Evolutionary conservation across 1,140 invertebrate species (phyloP), one percentile per base, ranked within the genome.

Genomic region (Rhysida immarginata): DNA sequence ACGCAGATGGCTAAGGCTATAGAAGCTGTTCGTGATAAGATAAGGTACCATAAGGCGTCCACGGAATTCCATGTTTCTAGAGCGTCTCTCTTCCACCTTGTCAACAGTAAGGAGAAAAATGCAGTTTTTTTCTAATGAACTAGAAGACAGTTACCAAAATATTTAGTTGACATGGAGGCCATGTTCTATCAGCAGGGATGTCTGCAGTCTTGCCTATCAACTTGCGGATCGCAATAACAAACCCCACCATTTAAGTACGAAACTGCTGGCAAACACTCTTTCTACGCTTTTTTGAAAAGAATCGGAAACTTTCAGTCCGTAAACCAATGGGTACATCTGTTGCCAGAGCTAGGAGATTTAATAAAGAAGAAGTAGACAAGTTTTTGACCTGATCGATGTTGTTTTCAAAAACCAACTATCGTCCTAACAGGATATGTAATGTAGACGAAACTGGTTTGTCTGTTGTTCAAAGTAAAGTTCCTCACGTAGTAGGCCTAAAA

Each of bases 141-240:
- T 26, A 53, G 29, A 35, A 35, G 29, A 26, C 26, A 53, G 52
- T 53, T 53, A 53, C 52, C 35, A 53, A 53, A 29, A 53, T 53
- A 41, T 53, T 53, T 53, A 53, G 35, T 53, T 53, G 52, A 53
- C 14, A 35, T 53, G 52, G 52, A 53, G 18, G 26, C 52, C 29
- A 35, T 53, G 52, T 53, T 53, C 52, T 53, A 41, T 53, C 27
- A n/a, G 26, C 52, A 53, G 35, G 52, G 35, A 41, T 53, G 52
- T 53, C 35, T 53, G 29, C 52, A 53, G 52, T 53, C 52, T 53
- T 53, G 29, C 52, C 52, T 53, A 53, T 53, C 52, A 53, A 53
- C 52, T 53, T 53, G 29, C 52, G n/a, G 20, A 20, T 53, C 20
- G 14, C 35, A 53, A 53, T 53, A 53, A 53, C 29, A 53, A 41